These are phyloP conservation scores for Engystomops pustulosus DNA, from an alignment of 2,113 vertebrate genomes.

Conservation along the genomic window DNA sequence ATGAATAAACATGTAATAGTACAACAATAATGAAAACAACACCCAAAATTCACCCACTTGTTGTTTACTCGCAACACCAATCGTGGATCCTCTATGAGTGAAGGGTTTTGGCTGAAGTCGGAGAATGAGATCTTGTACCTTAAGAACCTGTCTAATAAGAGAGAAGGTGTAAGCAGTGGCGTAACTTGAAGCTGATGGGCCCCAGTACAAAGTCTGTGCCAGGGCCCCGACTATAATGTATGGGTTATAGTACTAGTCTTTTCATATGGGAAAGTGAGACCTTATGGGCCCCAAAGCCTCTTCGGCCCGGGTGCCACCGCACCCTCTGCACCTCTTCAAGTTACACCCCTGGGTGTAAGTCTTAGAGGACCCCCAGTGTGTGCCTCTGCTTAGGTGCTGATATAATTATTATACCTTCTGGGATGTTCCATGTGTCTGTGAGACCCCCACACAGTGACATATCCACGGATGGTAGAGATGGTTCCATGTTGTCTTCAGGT, in stretches of 20 bases:
- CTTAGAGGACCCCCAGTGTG: not conserved
- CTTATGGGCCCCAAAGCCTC: no score
- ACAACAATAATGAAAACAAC: not conserved
- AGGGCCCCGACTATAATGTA: no score
- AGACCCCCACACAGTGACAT: slow-evolving; percentile 90
- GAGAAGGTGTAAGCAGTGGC: slow-evolving; percentile 14
- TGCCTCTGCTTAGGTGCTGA: not conserved
- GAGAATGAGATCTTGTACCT: slow-evolving; percentile 85
- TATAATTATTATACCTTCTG: slow-evolving; percentile 72
- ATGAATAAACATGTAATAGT: slow-evolving; percentile 74
- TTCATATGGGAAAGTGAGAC: no score
- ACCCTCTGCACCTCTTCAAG: no score
- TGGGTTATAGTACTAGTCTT: no score
- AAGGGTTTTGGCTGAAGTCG: slow-evolving; percentile 86
- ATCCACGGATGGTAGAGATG: not conserved
- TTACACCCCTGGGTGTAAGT: no score
- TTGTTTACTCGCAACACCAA: slow-evolving; percentile 90
- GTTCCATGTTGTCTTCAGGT: slow-evolving; percentile 10
- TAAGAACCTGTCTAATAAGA: slow-evolving; percentile 82
- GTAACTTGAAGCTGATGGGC: no score
- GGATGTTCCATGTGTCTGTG: slow-evolving; percentile 78
- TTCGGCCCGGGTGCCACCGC: no score
- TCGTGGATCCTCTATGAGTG: slow-evolving; percentile 87
- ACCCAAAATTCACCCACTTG: slow-evolving; percentile 75
- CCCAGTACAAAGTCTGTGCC: no score